Conservation (phyloP, 2,113 vertebrate species). For the Hystrix cristata region DNA sequence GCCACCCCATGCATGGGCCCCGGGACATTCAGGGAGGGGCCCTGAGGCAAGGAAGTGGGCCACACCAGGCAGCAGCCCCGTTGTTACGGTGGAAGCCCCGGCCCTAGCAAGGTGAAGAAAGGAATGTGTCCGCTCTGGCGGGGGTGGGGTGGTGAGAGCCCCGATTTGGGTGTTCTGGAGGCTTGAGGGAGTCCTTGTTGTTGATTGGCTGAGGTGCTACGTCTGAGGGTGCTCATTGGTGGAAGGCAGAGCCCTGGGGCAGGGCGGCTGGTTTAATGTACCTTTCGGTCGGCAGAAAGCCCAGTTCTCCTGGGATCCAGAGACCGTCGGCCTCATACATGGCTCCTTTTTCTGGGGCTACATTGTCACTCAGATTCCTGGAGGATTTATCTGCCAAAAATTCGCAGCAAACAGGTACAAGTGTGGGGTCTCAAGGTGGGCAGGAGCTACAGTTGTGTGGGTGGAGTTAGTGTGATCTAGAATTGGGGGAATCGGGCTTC, state of each 20-base stretch:
- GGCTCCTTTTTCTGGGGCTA: conserved; percentile 98
- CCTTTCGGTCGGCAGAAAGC: conserved; percentile 89
- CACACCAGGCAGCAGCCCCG: neutral
- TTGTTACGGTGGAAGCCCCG: neutral
- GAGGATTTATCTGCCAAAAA: conserved; percentile 96
- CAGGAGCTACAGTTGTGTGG: neutral
- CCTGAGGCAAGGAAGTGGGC: neutral
- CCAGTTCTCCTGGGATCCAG: conserved; percentile 95
- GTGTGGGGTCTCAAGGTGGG: neutral
- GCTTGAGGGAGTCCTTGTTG: neutral
- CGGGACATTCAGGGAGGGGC: neutral
- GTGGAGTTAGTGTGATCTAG: neutral
- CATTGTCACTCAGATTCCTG: conserved; percentile 97
- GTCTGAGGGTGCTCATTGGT: conserved; percentile 23
- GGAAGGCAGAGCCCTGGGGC: neutral
- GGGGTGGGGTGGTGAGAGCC: neutral
- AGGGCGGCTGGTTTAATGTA: conserved; percentile 16
- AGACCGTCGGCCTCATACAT: conserved; percentile 96
- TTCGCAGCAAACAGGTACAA: conserved; percentile 96
- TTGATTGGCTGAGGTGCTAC: neutral
- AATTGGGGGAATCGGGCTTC: neutral
- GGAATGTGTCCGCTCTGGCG: no score
- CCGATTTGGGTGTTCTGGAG: conserved; percentile 1
- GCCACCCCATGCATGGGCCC: neutral
- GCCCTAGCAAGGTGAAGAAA: neutral